These are phyloP conservation scores for Lagorchestes hirsutus DNA, from an alignment of 2,797 vertebrate genomes.

Conservation along the genomic window DNA sequence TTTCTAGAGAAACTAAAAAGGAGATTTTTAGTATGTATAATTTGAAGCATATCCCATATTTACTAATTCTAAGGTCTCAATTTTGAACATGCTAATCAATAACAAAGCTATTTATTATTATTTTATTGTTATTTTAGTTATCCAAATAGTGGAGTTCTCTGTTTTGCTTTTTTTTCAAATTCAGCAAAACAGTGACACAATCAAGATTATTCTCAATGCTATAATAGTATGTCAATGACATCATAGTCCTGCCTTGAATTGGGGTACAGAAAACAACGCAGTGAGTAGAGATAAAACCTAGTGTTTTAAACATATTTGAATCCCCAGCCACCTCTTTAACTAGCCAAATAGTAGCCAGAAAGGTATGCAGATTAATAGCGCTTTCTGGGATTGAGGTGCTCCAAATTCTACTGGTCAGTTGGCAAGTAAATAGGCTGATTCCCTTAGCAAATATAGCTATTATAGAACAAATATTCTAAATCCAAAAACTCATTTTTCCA, in stretches of 20 bases:
- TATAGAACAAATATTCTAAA: neutral
- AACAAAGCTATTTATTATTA: neutral
- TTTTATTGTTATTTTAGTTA: neutral
- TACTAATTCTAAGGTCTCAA: neutral
- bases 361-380: neutral
- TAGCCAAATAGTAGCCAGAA: neutral
- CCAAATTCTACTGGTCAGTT: neutral
- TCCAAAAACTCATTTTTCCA: neutral
- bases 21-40: neutral
- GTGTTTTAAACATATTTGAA: neutral
- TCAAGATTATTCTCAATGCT: too few species aligned
- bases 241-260: neutral
- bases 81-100: neutral
- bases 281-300: neutral
- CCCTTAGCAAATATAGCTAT: neutral
- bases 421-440: neutral
- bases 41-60: neutral
- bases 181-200: neutral
- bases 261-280: neutral
- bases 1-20: neutral
- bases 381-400: neutral
- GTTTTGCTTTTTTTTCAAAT: neutral
- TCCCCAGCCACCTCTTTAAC: neutral
- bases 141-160: neutral
- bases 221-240: neutral